phyloP scores from a whole-genome alignment of 2,113 vertebrate genomes.

The Mirza zaza region DNA sequence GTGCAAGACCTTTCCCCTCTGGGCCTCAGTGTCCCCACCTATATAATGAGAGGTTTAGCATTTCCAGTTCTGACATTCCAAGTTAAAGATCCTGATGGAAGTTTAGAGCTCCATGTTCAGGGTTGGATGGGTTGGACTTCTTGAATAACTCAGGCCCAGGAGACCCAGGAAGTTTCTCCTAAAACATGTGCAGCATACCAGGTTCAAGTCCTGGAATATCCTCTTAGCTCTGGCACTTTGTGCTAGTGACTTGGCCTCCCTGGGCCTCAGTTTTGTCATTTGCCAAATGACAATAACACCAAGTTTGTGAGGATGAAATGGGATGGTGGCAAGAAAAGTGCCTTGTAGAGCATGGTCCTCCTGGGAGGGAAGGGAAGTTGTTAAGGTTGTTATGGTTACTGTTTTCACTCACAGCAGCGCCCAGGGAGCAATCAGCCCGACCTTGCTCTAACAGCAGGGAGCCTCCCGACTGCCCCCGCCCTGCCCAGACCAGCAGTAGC shows the following conservation, averaged over 20 bases:
- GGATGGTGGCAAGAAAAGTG: neutral
- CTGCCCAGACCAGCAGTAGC: neutral
- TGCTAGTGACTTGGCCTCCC: neutral
- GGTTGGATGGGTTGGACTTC: neutral
- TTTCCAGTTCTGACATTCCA: neutral
- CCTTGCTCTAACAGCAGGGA: neutral
- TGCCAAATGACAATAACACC: constrained; percentile 19
- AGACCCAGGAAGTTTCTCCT: neutral
- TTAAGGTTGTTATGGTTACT: neutral
- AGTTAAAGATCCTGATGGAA: neutral
- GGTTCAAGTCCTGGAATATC: neutral
- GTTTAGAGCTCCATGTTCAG: neutral
- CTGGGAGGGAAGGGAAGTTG: neutral
- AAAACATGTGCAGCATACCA: neutral
- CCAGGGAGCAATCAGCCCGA: too few relatives aligned
- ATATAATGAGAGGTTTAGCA: neutral
- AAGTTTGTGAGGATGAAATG: neutral
- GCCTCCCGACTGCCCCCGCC: neutral
- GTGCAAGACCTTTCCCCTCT: neutral
- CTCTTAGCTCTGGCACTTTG: neutral
- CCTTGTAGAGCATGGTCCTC: neutral
- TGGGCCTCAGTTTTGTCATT: neutral
- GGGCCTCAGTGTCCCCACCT: neutral
- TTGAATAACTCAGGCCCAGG: neutral
- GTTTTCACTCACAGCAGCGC: neutral